These are phyloP conservation scores for Sceloporus tristichus DNA, from an alignment of 2,113 vertebrate species.

Conservation along the genomic window DNA sequence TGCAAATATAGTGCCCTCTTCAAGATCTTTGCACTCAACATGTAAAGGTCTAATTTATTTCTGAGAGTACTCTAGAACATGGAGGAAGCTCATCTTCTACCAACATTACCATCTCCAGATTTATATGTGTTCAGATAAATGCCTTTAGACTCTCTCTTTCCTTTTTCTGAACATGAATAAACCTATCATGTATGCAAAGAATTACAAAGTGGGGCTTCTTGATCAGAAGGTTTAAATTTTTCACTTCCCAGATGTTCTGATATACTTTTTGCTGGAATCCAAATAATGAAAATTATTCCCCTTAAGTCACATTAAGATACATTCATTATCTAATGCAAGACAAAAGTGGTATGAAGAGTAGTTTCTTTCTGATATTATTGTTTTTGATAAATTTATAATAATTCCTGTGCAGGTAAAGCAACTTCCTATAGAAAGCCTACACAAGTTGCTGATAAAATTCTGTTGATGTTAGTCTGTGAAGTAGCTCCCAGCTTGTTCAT, in stretches of 20 bases:
- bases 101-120: no score
- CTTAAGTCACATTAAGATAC: neutral
- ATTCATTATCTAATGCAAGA: neutral
- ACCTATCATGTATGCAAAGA: neutral
- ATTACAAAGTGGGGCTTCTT: neutral
- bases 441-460: neutral
- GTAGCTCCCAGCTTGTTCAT: neutral
- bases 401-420: neutral
- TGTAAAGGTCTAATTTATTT: no score
- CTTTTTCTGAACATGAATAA: neutral
- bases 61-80: no score
- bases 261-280: neutral
- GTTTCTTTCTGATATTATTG: neutral
- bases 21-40: no score
- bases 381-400: neutral
- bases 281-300: neutral
- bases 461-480: constrained; percentile 7
- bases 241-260: neutral
- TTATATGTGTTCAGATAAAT: no score
- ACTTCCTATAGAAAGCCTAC: neutral
- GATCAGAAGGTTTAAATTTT: neutral
- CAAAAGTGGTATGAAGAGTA: neutral
- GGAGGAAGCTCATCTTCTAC: no score
- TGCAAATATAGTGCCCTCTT: no score
- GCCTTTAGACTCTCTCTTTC: no score